Conservation (phyloP, 2,797 vertebrate genomes). For the Malurus splendens region DNA sequence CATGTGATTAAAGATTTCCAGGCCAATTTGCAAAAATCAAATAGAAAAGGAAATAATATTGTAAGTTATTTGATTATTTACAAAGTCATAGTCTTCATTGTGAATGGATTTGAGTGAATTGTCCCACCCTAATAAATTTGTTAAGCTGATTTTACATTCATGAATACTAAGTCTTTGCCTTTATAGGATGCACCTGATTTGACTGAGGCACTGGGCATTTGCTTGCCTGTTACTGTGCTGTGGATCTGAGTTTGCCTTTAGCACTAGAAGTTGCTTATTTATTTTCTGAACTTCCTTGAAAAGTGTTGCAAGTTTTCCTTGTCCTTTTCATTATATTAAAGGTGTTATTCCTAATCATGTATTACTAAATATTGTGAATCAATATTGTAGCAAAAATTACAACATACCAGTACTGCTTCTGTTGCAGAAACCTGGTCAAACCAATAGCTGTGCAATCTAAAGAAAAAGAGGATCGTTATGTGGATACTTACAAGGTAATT, state of each 20-base stretch:
- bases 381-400: not conserved
- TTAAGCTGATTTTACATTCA: not conserved
- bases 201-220: not conserved
- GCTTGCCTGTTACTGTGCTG: not conserved
- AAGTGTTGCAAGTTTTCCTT: not conserved
- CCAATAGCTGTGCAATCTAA: slow-evolving; percentile 98
- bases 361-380: not conserved
- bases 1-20: not conserved
- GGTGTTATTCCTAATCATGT: not conserved
- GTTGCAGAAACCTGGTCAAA: slow-evolving; percentile 87
- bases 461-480: slow-evolving; percentile 97
- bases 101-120: not conserved
- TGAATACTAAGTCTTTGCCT: not conserved
- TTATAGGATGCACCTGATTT: not conserved
- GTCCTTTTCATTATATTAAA: not conserved
- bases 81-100: not conserved
- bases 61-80: not conserved
- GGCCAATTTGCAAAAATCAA: not conserved
- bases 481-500: slow-evolving; percentile 92
- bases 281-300: not conserved
- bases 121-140: not conserved
- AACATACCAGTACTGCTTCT: not conserved
- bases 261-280: not conserved
- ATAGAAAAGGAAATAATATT: not conserved
- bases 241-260: not conserved